Evolutionary conservation across 2,113 vertebrate genomes (phyloP).

Genomic region (Microcebus lehilahytsara): DNA sequence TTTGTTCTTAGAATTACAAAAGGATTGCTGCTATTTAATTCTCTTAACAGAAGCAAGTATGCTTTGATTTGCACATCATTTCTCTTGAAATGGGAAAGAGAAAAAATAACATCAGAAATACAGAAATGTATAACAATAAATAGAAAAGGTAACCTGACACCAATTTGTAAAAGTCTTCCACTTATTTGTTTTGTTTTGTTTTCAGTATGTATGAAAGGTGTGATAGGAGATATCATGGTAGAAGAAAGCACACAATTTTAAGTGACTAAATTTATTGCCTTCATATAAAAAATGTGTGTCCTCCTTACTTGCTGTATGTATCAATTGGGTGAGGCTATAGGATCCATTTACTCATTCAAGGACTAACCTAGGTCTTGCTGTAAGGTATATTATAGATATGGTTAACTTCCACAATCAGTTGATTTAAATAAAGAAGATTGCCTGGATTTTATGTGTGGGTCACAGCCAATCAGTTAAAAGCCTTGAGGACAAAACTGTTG

Average conservation of each 20-base stretch:
- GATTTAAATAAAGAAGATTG: not conserved
- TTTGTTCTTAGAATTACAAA: not conserved
- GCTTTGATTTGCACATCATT: not conserved
- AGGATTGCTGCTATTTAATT: not conserved
- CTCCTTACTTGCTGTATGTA: not conserved
- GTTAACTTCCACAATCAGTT: not conserved
- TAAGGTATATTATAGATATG: not conserved
- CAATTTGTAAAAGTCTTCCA: not conserved
- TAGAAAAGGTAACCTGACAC: not conserved
- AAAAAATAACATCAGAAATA: not conserved
- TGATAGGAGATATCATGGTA: not conserved
- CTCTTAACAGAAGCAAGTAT: not conserved
- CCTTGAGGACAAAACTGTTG: not conserved
- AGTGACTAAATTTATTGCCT: not conserved
- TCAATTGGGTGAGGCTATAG: not conserved
- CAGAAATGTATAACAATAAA: not conserved
- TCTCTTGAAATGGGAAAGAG: not conserved
- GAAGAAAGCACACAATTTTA: not conserved
- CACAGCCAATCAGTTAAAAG: not conserved
- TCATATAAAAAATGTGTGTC: not conserved
- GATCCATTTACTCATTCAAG: not conserved
- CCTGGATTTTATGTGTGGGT: not conserved
- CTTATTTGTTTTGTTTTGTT: not conserved
- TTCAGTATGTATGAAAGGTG: not conserved
- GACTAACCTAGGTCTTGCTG: not conserved